Evolutionary conservation across 2,888 invertebrate genomes (phyloP).

Genomic region (Osedax fenrisi): DNA sequence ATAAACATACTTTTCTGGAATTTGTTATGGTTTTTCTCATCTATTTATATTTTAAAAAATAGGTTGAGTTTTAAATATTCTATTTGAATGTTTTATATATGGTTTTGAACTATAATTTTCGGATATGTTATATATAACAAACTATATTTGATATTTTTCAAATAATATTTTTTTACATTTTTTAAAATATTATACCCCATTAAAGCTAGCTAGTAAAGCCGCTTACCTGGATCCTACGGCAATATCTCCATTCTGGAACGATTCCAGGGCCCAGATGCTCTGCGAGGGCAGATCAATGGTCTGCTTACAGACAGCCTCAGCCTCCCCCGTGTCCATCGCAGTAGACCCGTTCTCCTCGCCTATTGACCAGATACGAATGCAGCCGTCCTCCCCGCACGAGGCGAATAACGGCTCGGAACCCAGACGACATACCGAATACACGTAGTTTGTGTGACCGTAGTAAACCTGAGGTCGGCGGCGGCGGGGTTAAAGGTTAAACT

Average conservation of each 20-base stretch:
- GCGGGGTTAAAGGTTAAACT: no score
- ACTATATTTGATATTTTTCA: no score
- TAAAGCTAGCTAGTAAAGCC: no score
- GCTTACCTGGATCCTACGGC: conserved; percentile 63
- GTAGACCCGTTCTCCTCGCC: no score
- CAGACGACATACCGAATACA: conserved; percentile 58
- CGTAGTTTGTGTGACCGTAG: conserved; percentile 75
- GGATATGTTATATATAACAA: no score
- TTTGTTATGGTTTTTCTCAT: no score
- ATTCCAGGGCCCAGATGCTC: conserved; percentile 75
- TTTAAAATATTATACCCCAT: background rate
- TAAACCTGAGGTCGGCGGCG: conserved; percentile 47
- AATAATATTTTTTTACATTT: background rate
- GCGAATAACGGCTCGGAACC: conserved; percentile 59
- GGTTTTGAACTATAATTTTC: no score
- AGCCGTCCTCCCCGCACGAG: conserved; percentile 68
- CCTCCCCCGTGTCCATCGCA: conserved; percentile 66
- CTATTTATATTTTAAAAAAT: no score
- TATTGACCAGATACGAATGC: conserved; percentile 59
- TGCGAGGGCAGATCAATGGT: conserved; percentile 68
- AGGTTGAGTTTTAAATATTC: no score
- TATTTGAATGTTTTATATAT: no score
- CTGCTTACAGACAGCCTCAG: conserved; percentile 51
- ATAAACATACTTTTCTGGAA: no score
- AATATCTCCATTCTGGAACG: conserved; percentile 74